Conservation (phyloP, 2,888 invertebrate genomes). For the Drosophila mulleri region DNA sequence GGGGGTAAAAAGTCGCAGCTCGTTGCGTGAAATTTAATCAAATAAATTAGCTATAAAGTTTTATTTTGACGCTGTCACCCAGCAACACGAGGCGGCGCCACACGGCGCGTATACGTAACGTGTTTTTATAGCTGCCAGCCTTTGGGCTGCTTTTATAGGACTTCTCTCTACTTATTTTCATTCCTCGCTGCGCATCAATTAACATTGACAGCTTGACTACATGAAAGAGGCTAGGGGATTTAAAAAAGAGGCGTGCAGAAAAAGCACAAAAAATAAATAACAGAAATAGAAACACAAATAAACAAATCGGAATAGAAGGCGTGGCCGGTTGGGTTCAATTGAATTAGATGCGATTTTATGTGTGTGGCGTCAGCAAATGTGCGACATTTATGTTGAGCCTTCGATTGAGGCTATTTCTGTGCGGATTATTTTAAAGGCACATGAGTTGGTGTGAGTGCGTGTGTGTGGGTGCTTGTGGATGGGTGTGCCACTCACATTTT, state of each 20-base stretch:
- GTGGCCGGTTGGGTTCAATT: constrained; percentile 32
- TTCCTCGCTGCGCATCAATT: constrained; percentile 66
- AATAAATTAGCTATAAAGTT: constrained; percentile 80
- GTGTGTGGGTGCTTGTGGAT: not conserved
- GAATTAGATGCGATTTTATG: constrained; percentile 41
- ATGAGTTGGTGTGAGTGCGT: constrained; percentile 2
- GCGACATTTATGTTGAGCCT: constrained; percentile 23
- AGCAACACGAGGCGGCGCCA: constrained; percentile 38
- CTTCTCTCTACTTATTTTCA: constrained; percentile 43
- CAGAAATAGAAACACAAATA: not conserved
- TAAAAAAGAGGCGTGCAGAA: constrained; percentile 1
- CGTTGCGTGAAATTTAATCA: constrained; percentile 72
- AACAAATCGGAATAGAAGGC: constrained; percentile 7
- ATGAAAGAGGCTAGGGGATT: constrained; percentile 46
- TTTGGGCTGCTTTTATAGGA: constrained; percentile 41
- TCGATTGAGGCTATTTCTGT: constrained; percentile 19
- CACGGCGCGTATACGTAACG: constrained; percentile 64
- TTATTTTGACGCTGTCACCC: constrained; percentile 69
- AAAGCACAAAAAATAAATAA: not conserved
- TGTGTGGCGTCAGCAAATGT: constrained; percentile 24
- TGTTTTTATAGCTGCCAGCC: constrained; percentile 68
- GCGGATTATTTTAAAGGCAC: constrained; percentile 18
- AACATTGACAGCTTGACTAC: constrained; percentile 68
- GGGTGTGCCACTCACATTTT: constrained; percentile 24
- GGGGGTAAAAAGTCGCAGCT: constrained; percentile 25